These are phyloP conservation scores for Palythoa grandis DNA, from an alignment of 92 coral and sea anemone species.

Conservation along the genomic window DNA sequence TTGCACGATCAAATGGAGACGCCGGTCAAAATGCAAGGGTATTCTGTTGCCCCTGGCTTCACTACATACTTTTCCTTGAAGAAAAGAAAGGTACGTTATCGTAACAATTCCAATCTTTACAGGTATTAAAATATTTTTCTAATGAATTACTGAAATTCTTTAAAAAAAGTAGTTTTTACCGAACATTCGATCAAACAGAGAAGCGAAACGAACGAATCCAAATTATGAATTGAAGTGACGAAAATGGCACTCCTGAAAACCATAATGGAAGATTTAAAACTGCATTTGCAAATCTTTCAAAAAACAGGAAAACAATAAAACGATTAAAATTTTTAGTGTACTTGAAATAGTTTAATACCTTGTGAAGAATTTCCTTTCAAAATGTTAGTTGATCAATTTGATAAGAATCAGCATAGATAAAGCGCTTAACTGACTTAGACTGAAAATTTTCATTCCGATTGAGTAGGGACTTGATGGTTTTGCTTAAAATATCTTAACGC, in stretches of 20 bases:
- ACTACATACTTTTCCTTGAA: conserved; percentile 83
- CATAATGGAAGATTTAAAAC: neutral
- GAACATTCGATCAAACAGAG: too few relatives aligned
- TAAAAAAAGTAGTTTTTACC: too few relatives aligned
- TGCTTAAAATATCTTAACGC: neutral
- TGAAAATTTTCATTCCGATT: neutral
- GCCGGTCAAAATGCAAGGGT: conserved; percentile 88
- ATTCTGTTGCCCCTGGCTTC: conserved; percentile 82
- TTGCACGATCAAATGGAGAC: conserved; percentile 86
- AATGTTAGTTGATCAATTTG: neutral
- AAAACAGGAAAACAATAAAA: neutral
- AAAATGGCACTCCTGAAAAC: neutral
- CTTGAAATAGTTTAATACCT: neutral
- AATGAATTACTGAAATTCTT: neutral
- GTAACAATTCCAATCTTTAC: neutral
- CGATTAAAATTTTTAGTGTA: neutral
- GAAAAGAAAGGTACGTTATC: conserved; percentile 58
- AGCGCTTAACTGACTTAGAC: too few relatives aligned
- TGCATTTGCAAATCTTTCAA: neutral
- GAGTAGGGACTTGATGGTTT: neutral
- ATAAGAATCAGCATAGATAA: neutral
- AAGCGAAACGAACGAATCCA: too few relatives aligned
- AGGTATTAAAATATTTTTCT: neutral
- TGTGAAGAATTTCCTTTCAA: neutral
- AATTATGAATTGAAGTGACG: too few relatives aligned